Conservation (phyloP, 2,113 vertebrate species). For the Sprattus sprattus region DNA sequence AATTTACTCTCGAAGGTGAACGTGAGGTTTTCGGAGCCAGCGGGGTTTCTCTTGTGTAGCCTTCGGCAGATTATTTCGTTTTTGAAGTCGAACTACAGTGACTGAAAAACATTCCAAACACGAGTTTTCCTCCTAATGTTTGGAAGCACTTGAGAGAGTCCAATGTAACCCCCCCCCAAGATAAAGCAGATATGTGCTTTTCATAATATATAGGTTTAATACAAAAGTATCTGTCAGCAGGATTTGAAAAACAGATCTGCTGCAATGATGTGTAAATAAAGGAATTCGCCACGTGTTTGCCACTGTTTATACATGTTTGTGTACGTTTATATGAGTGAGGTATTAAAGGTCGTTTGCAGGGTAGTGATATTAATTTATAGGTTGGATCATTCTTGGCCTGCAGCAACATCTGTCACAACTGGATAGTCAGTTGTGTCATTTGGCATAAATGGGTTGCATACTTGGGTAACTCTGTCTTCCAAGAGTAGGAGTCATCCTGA, state of each 20-base stretch:
- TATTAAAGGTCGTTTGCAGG: neutral
- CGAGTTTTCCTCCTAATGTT: neutral
- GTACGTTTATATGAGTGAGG: neutral
- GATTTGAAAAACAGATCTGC: neutral
- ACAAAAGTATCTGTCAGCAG: neutral
- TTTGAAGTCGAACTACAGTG: neutral
- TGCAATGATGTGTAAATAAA: neutral
- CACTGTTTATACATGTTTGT: neutral
- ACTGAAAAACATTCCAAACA: neutral
- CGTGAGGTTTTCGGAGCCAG: neutral
- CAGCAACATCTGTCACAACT: neutral
- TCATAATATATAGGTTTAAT: neutral
- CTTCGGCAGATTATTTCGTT: neutral
- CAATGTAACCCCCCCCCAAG: neutral
- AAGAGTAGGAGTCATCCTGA: neutral
- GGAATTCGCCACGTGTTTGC: neutral
- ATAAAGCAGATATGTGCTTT: neutral
- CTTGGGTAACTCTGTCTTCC: neutral
- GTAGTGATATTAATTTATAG: neutral
- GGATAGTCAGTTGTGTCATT: neutral
- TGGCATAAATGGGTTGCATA: neutral
- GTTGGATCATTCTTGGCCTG: neutral
- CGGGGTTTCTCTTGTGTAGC: neutral
- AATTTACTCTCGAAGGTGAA: neutral
- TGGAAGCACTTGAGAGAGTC: neutral